A percentile compares a stretch with the other conserved stretches of the same genome.
These are phyloP conservation scores for Propithecus perrieri DNA, from an alignment of 2,797 vertebrate genomes.

Conservation along the genomic window DNA sequence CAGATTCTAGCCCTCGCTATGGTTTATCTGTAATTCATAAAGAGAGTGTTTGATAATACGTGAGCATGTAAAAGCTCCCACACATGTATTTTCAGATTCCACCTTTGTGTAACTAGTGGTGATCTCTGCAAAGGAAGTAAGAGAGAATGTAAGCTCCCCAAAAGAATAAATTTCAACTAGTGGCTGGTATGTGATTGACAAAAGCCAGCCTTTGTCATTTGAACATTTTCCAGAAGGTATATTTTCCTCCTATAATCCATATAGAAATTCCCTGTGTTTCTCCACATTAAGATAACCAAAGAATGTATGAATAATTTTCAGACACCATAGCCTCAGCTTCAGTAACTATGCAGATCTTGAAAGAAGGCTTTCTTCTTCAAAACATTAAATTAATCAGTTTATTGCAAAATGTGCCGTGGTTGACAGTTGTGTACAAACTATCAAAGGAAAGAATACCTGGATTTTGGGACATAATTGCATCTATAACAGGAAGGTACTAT, in stretches of 20 bases:
- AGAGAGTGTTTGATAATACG: not conserved
- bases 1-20: not conserved
- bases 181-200: not conserved
- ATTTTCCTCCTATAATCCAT: not conserved
- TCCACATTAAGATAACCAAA: not conserved
- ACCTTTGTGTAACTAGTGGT: not conserved
- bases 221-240: not conserved
- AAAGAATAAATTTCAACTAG: not conserved
- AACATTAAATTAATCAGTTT: not conserved
- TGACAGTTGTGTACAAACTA: not conserved
- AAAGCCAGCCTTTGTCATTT: not conserved
- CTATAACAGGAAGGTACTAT: not conserved
- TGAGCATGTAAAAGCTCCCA: not conserved
- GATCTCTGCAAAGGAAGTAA: not conserved
- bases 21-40: not conserved
- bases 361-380: not conserved
- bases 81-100: not conserved
- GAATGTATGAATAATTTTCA: slow-evolving; percentile 3
- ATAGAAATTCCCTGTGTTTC: not conserved
- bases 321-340: not conserved
- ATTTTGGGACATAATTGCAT: not conserved
- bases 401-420: not conserved
- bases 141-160: not conserved
- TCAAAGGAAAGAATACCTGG: not conserved
- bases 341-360: not conserved